These are phyloP conservation scores for Scomber scombrus DNA, from an alignment of 2,113 vertebrate genomes.

Conservation along the genomic window DNA sequence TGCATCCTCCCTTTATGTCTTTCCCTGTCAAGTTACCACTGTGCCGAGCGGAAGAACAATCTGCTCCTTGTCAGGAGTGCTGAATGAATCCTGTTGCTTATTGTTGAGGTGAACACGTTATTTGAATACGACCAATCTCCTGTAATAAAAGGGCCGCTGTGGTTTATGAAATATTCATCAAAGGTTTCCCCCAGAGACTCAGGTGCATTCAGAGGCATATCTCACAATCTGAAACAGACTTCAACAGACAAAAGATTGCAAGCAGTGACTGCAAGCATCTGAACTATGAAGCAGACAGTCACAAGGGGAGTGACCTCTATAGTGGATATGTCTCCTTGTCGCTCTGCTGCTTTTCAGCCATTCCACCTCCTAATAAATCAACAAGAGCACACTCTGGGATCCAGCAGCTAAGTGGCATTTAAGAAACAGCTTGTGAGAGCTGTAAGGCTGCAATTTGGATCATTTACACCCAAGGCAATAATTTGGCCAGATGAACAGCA, in stretches of 20 bases:
- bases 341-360: conserved; percentile 74
- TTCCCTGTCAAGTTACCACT: conserved; percentile 59
- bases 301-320: conserved; percentile 72
- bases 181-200: conserved; percentile 72
- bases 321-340: conserved; percentile 67
- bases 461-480: conserved; percentile 76
- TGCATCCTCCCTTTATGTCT: conserved; percentile 53
- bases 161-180: conserved; percentile 85
- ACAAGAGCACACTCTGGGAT: conserved; percentile 71
- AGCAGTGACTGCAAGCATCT: conserved; percentile 55
- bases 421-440: conserved; percentile 77
- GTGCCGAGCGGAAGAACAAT: conserved; percentile 58
- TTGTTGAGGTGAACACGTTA: conserved; percentile 75
- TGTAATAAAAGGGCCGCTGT: conserved; percentile 76
- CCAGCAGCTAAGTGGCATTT: conserved; percentile 83
- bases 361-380: conserved; percentile 77
- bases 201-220: conserved; percentile 69
- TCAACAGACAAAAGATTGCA: conserved; percentile 70
- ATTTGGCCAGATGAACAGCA: conserved; percentile 80
- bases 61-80: conserved; percentile 66
- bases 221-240: conserved; percentile 74
- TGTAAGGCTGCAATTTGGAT: conserved; percentile 75
- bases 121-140: conserved; percentile 79
- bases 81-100: conserved; percentile 76
- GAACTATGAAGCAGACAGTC: conserved; percentile 61